Evolutionary conservation across 2,113 vertebrate species (phyloP).

Genomic region (Oncorhynchus tshawytscha): DNA sequence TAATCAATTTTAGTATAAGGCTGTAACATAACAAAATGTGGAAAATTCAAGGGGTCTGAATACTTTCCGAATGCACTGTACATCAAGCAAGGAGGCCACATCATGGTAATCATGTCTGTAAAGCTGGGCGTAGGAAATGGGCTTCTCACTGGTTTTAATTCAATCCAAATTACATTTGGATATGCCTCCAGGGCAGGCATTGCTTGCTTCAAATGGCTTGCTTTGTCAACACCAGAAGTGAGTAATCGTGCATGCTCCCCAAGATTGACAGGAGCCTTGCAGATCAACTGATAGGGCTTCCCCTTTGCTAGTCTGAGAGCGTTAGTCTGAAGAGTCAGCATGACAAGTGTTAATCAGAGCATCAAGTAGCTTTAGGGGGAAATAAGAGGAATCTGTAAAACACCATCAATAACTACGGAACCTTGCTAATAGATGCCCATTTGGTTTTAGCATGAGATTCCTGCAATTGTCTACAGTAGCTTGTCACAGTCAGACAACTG

Average conservation of each 20-base stretch:
- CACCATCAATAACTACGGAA: too few species aligned
- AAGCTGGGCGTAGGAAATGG: neutral
- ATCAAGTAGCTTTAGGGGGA: neutral
- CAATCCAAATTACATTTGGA: neutral
- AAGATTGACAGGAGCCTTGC: neutral
- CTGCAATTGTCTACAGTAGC: too few species aligned
- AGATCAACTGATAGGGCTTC: neutral
- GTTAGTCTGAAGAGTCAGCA: neutral
- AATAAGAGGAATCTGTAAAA: too few species aligned
- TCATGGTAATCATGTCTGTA: neutral
- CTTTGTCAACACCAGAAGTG: neutral
- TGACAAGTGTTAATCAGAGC: neutral
- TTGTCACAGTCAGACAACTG: neutral
- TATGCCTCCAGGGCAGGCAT: neutral
- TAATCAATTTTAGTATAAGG: too few species aligned
- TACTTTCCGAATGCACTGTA: too few species aligned
- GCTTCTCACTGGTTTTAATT: conserved; percentile 7
- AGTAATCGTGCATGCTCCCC: neutral
- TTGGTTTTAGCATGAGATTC: too few species aligned
- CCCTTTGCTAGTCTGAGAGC: neutral
- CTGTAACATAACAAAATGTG: too few species aligned
- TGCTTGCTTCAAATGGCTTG: neutral
- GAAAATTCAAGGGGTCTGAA: too few species aligned
- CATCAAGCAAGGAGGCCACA: neutral
- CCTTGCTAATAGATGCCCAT: too few species aligned